Evolutionary conservation across 1,140 invertebrate genomes (phyloP).

Genomic region (Cherax destructor): DNA sequence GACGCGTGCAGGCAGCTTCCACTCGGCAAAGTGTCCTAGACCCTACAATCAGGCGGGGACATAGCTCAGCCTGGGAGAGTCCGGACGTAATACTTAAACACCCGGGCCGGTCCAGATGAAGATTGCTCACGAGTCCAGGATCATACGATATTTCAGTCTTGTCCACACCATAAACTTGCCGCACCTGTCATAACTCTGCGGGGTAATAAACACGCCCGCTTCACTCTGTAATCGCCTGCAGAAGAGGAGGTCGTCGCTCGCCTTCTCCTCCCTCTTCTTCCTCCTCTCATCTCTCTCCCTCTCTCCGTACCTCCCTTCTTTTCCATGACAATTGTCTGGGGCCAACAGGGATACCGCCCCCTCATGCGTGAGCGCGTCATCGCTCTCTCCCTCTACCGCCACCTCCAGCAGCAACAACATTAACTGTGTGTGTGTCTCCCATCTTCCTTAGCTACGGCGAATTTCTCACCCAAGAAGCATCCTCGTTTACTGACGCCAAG

Average conservation of each 20-base stretch:
- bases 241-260: slow-evolving; percentile 33
- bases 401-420: slow-evolving; percentile 25
- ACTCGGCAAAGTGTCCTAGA: not conserved
- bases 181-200: slow-evolving; percentile 54
- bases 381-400: slow-evolving; percentile 33
- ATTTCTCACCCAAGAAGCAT: not conserved
- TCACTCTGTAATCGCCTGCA: slow-evolving; percentile 49
- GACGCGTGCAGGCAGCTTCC: not conserved
- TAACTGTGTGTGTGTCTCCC: slow-evolving; percentile 35
- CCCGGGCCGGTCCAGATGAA: not conserved
- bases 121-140: slow-evolving; percentile 23
- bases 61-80: not conserved
- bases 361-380: slow-evolving; percentile 49
- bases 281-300: not conserved
- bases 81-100: slow-evolving; percentile 14
- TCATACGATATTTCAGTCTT: slow-evolving; percentile 61
- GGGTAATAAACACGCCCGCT: slow-evolving; percentile 57
- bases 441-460: slow-evolving; percentile 29
- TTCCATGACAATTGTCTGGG: not conserved
- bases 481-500: not conserved
- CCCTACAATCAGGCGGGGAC: not conserved
- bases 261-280: slow-evolving; percentile 21
- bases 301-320: slow-evolving; percentile 17
- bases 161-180: slow-evolving; percentile 63
- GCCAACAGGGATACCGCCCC: not conserved